Base-by-base conservation (phyloP, 2,113 vertebrate species). In the Parus major region DNA sequence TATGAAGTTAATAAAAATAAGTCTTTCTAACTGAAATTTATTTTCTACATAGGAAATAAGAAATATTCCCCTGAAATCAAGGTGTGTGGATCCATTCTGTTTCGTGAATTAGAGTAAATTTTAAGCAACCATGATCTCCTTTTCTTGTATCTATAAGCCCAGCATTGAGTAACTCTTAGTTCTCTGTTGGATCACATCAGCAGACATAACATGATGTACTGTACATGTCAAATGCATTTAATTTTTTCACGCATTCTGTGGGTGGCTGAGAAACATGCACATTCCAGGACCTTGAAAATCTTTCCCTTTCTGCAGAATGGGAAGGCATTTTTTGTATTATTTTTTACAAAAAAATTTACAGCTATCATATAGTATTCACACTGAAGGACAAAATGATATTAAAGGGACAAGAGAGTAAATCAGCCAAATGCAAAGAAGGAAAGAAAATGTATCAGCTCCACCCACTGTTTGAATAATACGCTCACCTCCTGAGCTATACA, bases 201-300 rank as follows among this genome's bases (percentile, higher is more conserved):
- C 64, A 86, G 88, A 60, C 39, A 52, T 73, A 90, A 93, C 87
- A 92, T 39, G 82, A 65, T 88, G 80, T 93, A 83, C 82, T 81
- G 60, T 88, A 82, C 44, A 5, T 90, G 64, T 83, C 72, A 95
- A 78, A 93, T 90, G 72, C 56, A 78, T 86, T 96, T 78, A 88
- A 92, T 93, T 94, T 94, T 92, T 78, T 84, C 82, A 90, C 5
- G 2, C 70, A 73, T 96, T 93, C 85, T 60, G 96, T 94, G 90
- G 90, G 94, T 93, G 88, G 68, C 36, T 93, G 76, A 83, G 49
- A 72, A 95, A 83, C 69, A 84, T 28, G 15, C 41, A 96, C 49
- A 68, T 94, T 94, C 72, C 92, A 78, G 49, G 68, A 82, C 79
- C 76, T 64, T 86, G 76, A 86, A 86, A 92, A 81, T 81, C n/a